Percentiles rank a stretch among this genome's conserved stretches.
Evolutionary conservation across 2,797 vertebrate species (phyloP).

Genomic region (Phoxinus dragarum): DNA sequence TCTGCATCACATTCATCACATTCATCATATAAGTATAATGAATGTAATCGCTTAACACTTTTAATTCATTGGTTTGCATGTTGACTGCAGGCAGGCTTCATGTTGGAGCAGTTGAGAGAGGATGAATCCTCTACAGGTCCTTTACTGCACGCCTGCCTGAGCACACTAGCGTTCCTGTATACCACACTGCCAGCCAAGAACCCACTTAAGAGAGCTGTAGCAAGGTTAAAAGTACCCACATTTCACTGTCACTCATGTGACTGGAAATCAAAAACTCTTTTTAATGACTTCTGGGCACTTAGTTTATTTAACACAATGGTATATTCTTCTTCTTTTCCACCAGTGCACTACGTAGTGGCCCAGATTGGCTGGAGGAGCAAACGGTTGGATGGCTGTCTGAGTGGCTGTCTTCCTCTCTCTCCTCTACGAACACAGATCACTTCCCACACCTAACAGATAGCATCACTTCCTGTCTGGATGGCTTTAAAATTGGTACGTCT

Average conservation of each 20-base stretch:
- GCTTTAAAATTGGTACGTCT: conserved; percentile 83
- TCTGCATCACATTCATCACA: conserved; percentile 15
- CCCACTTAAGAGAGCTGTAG: conserved; percentile 87
- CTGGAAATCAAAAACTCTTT: neutral
- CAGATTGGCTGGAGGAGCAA: conserved; percentile 73
- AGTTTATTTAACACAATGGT: neutral
- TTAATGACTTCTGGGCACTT: neutral
- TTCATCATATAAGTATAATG: neutral
- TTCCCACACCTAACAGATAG: conserved; percentile 83
- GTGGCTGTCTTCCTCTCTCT: conserved; percentile 81
- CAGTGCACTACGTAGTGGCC: conserved; percentile 84
- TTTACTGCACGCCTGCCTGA: conserved; percentile 80
- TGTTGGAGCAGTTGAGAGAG: conserved; percentile 79
- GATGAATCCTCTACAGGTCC: conserved; percentile 63
- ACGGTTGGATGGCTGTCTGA: conserved; percentile 75
- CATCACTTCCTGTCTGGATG: conserved; percentile 86
- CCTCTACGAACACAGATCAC: conserved; percentile 69
- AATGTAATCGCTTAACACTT: neutral
- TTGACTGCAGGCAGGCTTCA: conserved; percentile 76
- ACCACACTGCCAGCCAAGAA: conserved; percentile 86
- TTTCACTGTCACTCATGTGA: neutral
- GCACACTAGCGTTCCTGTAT: conserved; percentile 82
- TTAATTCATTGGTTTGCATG: neutral
- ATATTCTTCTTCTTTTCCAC: neutral
- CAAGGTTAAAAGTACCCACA: conserved; percentile 80